Conservation (phyloP, 1,140 invertebrate genomes). For the Cataglyphis hispanica region DNA sequence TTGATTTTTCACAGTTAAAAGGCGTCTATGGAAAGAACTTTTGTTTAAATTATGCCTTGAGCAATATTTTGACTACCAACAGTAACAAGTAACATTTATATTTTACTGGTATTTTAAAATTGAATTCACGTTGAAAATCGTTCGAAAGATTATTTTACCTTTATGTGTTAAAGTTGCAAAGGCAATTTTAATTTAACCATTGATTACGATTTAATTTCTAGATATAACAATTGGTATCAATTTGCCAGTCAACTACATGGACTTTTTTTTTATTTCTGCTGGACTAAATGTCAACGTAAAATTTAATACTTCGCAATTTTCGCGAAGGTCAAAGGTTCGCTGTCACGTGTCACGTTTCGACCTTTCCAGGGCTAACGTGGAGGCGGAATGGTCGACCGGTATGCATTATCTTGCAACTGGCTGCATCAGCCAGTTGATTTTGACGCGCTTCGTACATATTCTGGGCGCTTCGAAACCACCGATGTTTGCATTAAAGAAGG, state of each 20-base stretch:
- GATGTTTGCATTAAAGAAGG: slow-evolving; percentile 3
- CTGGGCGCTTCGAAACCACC: slow-evolving; percentile 17
- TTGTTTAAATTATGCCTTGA: background rate
- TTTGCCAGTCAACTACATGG: background rate
- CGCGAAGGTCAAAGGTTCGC: slow-evolving; percentile 27
- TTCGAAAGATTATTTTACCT: background rate
- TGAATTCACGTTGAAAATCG: background rate
- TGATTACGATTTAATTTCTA: slow-evolving; percentile 2
- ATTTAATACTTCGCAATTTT: slow-evolving; percentile 11
- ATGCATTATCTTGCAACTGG: slow-evolving; percentile 15
- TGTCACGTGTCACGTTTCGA: background rate
- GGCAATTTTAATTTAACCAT: slow-evolving; percentile 26
- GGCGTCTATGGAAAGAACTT: background rate
- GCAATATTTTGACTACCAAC: background rate
- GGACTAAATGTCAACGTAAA: slow-evolving; percentile 22
- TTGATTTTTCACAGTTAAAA: background rate
- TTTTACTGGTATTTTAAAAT: background rate
- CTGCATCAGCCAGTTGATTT: slow-evolving; percentile 9
- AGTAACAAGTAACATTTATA: background rate
- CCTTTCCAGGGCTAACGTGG: background rate
- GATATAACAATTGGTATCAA: background rate
- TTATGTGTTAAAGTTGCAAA: background rate
- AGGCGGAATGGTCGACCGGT: background rate
- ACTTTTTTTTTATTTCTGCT: slow-evolving; percentile 18
- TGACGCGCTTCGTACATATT: background rate